phyloP scores from a whole-genome alignment of 2,113 vertebrate species.

The Colaptes auratus region DNA sequence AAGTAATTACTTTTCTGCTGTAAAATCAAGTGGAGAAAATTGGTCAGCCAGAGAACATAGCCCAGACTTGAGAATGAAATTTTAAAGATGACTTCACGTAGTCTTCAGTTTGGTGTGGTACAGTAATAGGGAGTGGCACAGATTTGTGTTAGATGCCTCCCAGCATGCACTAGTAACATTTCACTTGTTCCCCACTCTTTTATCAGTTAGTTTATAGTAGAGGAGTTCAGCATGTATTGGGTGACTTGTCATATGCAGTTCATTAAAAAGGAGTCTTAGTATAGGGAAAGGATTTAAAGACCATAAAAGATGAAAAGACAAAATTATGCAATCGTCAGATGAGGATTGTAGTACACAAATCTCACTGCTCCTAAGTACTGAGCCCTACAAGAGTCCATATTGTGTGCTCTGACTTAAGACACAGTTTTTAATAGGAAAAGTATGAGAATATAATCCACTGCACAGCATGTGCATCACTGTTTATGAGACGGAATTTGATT shows the following conservation, averaged over 20 bases:
- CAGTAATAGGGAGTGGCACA: neutral
- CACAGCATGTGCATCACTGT: neutral
- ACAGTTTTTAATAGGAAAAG: neutral
- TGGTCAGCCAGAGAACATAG: neutral
- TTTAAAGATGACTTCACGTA: neutral
- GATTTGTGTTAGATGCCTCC: neutral
- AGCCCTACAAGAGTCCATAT: neutral
- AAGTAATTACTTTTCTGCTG: neutral
- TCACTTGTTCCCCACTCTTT: neutral
- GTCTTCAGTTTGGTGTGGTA: neutral
- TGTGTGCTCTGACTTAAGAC: neutral
- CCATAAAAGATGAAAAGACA: neutral
- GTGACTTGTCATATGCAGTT: neutral
- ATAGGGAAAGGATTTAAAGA: constrained; percentile 16
- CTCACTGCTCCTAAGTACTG: neutral
- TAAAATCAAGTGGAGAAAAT: neutral
- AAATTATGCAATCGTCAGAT: neutral
- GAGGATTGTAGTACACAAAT: neutral
- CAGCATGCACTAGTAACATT: neutral
- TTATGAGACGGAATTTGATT: neutral
- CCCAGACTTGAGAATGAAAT: neutral
- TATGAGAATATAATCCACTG: neutral
- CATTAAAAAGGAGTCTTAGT: neutral
- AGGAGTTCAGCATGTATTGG: neutral
- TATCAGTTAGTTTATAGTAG: neutral